Evolutionary conservation across 1,140 invertebrate genomes (phyloP), one percentile per base, ranked within the genome.

Genomic region (Leptopilina boulardi): DNA sequence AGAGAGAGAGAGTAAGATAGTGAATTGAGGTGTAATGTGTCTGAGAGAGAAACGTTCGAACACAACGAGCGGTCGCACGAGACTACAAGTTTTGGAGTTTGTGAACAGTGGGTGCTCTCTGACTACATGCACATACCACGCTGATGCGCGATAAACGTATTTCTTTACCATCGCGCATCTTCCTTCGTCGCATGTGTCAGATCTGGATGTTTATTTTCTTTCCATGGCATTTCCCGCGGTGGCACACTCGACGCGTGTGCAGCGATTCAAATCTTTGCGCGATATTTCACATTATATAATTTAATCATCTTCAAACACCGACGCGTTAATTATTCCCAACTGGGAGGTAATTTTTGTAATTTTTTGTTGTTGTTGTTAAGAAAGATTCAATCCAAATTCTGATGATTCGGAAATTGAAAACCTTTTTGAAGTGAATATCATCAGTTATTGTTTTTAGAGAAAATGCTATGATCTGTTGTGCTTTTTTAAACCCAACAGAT

Each of bases 131-230:
- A n/a, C n/a, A 66, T 66, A 30, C 23, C 59, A 23, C 59, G 59
- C 26, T 30, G 23, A 34, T 66, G 59, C 59, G 59, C 59, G 23
- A 30, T 30, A 66, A 66, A 30, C 59, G 23, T 15, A 3, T 26
- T 30, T 66, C 23, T 13, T 9, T 13, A 23, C 59, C 1, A 2
- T 11, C 10, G 59, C 59, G 59, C 59, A 66, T 26, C 59, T 23
- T 66, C 21, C 59, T 66, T 30, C 23, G n/a, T 23, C 26, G 59
- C 59, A 66, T 66, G 59, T 66, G 59, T 66, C 59, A 66, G 59
- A 66, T 66, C 26, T n/a, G 23, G 9, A n/a, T 66, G 59, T 66
- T 66, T 66, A 66, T 66, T 66, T 66, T 66, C 59, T 30, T 66
- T 30, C 56, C 59, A n/a, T 23, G 21, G 59, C 59, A 66, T 66